Evolutionary conservation across 53 echinoderm and acorn worm genomes (phyloP).

Genomic region (Paracentrotus lividus): DNA sequence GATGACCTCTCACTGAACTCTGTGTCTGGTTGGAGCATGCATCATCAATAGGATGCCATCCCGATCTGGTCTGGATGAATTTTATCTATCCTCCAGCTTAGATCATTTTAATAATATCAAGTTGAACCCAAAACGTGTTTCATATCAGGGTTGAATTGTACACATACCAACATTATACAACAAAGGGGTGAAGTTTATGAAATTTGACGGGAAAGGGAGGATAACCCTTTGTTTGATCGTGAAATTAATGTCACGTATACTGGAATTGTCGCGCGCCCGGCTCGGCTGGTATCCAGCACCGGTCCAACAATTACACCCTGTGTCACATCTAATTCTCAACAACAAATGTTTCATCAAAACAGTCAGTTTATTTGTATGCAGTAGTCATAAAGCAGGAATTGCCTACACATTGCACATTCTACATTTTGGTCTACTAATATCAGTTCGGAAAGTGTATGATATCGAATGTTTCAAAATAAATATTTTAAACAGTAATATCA

Average conservation of each 20-base stretch:
- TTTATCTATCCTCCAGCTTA: background rate
- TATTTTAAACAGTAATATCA: too few species aligned
- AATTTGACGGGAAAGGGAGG: background rate
- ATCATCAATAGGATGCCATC: background rate
- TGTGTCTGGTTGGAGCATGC: background rate
- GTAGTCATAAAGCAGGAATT: background rate
- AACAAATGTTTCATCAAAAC: background rate
- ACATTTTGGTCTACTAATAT: too few species aligned
- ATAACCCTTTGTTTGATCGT: background rate
- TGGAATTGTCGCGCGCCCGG: background rate
- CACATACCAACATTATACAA: conserved; percentile 2
- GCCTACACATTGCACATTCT: too few species aligned
- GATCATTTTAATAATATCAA: background rate
- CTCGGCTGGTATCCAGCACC: background rate
- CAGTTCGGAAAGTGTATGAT: too few species aligned
- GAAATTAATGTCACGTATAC: conserved; percentile 11
- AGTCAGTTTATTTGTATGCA: background rate
- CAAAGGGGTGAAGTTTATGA: background rate
- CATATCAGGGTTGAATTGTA: background rate
- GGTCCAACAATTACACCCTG: background rate
- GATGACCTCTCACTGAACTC: background rate
- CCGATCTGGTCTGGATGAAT: background rate
- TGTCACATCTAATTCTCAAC: background rate
- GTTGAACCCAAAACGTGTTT: conserved; percentile 33
- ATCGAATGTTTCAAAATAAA: too few species aligned